Conservation (phyloP, 2,113 vertebrate genomes). For the Cricetomys ansorgei region DNA sequence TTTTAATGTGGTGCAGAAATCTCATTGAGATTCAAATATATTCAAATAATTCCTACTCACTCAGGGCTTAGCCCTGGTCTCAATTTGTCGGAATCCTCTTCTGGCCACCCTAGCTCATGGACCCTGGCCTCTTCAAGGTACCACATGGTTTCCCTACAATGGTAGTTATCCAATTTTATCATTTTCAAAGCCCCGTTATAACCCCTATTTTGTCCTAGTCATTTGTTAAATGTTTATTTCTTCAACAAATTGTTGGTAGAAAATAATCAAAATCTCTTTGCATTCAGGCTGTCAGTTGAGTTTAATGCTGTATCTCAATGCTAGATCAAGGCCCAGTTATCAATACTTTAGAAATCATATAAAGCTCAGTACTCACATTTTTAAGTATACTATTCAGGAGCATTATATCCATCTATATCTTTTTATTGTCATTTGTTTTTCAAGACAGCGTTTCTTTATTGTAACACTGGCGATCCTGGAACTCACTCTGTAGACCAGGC, state of each 20-base stretch:
- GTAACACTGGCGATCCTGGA: no score
- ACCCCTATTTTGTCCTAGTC: background rate
- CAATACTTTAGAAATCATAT: background rate
- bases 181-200: background rate
- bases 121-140: fast-evolving
- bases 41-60: background rate
- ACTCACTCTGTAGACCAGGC: no score
- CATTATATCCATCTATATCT: no score
- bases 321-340: background rate
- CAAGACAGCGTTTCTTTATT: no score
- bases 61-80: background rate
- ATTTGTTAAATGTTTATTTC: background rate
- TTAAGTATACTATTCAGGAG: background rate
- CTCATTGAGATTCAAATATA: background rate
- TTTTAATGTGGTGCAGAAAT: conserved; percentile 4
- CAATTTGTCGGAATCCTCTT: background rate
- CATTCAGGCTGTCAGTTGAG: background rate
- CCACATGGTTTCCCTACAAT: background rate
- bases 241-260: background rate
- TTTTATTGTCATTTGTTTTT: no score
- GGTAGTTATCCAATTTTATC: background rate
- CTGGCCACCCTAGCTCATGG: no score
- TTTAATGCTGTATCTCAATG: background rate
- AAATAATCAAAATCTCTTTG: background rate
- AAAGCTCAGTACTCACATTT: background rate